Conservation (phyloP, 2,113 vertebrate species). For the Dolichallabes microphthalmus region DNA sequence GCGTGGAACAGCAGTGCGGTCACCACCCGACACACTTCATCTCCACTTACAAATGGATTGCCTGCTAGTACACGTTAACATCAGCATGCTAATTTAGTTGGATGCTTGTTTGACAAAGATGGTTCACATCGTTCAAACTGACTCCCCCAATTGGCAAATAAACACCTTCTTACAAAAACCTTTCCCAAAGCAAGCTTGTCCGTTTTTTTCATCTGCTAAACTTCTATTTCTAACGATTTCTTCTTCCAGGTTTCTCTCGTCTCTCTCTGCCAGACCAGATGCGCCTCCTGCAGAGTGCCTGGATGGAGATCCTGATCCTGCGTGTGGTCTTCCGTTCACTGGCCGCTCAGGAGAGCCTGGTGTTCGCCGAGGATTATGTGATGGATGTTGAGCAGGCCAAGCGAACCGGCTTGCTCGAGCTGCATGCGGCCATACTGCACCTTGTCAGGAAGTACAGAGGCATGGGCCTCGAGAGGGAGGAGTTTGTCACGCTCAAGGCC, state of each 20-base stretch:
- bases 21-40: not conserved
- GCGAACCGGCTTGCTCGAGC: slow-evolving; percentile 91
- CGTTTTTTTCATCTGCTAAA: not conserved
- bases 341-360: slow-evolving; percentile 88
- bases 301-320: slow-evolving; percentile 98
- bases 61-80: not conserved
- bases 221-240: too few species aligned
- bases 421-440: slow-evolving; percentile 95
- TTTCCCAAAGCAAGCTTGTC: not conserved
- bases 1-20: not conserved
- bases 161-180: not conserved
- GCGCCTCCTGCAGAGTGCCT: slow-evolving; percentile 96
- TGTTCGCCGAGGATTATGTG: slow-evolving; percentile 96
- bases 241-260: slow-evolving; percentile 86
- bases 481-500: slow-evolving; percentile 97
- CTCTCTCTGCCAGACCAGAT: slow-evolving; percentile 97
- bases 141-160: not conserved
- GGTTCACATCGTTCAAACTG: not conserved
- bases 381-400: slow-evolving; percentile 97
- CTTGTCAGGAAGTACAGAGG: slow-evolving; percentile 94
- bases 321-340: slow-evolving; percentile 94
- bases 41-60: not conserved
- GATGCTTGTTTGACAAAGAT: not conserved
- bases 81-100: not conserved
- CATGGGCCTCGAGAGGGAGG: slow-evolving; percentile 94